Percentiles rank a stretch among this genome's conserved stretches.
Conservation (phyloP, 2,888 invertebrate species). For the Hartigia nigra region DNA sequence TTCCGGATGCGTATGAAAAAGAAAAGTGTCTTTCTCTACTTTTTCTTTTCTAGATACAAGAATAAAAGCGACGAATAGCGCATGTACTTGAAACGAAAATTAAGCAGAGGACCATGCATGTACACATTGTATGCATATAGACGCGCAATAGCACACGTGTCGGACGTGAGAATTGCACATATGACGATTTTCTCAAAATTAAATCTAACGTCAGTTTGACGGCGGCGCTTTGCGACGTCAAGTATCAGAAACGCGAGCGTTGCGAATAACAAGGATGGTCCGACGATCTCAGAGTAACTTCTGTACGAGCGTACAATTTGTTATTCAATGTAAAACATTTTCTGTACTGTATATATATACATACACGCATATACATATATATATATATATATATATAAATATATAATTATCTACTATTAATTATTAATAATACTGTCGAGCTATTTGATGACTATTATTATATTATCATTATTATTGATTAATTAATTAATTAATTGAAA, state of each 20-base stretch:
- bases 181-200: background rate
- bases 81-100: background rate
- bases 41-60: background rate
- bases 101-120: background rate
- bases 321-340: constrained; percentile 52
- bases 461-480: constrained; percentile 32
- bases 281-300: constrained; percentile 47
- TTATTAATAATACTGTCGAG: constrained; percentile 42
- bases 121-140: background rate
- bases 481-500: constrained; percentile 24
- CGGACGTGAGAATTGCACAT: background rate
- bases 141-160: background rate
- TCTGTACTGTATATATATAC: constrained; percentile 46
- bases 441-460: constrained; percentile 23
- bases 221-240: background rate
- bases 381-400: background rate
- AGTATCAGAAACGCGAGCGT: background rate
- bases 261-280: constrained; percentile 25
- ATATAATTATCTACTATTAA: constrained; percentile 27
- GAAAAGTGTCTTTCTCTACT: background rate
- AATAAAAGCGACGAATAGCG: background rate
- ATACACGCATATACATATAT: constrained; percentile 12
- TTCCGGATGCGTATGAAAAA: background rate
- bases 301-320: constrained; percentile 55
- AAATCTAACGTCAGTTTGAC: background rate